Conservation (phyloP, 2,113 vertebrate genomes). For the Labeo catla region DNA sequence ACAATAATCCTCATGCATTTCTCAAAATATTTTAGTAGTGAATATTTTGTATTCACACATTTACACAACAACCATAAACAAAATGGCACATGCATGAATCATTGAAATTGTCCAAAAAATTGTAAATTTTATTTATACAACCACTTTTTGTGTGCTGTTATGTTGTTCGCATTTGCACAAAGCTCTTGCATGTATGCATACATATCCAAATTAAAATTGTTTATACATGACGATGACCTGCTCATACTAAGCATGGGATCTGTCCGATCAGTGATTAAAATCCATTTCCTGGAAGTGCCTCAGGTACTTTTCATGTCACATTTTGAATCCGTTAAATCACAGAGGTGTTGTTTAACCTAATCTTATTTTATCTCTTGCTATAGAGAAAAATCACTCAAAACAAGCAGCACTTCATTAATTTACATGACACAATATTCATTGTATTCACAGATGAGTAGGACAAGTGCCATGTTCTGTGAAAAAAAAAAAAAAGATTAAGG, state of each 20-base stretch:
- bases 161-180: background rate
- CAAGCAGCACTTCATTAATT: background rate
- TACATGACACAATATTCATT: background rate
- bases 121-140: background rate
- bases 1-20: background rate
- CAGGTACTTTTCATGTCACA: background rate
- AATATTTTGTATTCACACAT: background rate
- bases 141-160: background rate
- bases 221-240: background rate
- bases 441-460: background rate
- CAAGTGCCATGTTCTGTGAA: background rate
- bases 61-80: background rate
- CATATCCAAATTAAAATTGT: constrained; percentile 4
- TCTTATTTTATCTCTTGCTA: background rate
- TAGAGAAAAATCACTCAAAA: background rate
- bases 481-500: too few relatives aligned
- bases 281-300: background rate
- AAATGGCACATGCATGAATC: background rate
- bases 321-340: background rate
- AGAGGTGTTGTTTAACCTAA: background rate
- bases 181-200: background rate
- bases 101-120: background rate
- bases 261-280: background rate
- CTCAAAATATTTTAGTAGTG: background rate
- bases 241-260: background rate